These are phyloP conservation scores for Acrossocheilus fasciatus DNA, from an alignment of 2,797 vertebrate species.

Conservation along the genomic window DNA sequence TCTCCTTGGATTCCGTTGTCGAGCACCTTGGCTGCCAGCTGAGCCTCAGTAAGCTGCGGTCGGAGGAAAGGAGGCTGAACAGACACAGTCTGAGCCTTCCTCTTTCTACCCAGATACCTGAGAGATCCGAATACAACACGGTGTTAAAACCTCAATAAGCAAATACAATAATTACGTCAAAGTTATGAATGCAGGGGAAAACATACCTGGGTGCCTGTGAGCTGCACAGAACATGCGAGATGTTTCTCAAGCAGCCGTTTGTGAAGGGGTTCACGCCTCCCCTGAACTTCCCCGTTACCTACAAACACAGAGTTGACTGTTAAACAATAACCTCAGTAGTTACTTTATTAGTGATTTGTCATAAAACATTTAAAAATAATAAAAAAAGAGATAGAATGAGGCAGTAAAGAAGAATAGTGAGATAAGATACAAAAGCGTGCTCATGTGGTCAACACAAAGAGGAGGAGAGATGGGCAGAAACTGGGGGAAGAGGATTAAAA, in stretches of 20 bases:
- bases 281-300: conserved; percentile 97
- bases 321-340: not conserved
- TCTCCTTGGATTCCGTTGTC: conserved; percentile 96
- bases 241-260: conserved; percentile 93
- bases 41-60: conserved; percentile 87
- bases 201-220: conserved; percentile 92
- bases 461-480: not conserved
- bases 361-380: not conserved
- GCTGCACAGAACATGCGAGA: conserved; percentile 94
- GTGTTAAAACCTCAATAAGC: not conserved
- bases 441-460: not conserved
- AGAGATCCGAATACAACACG: not conserved
- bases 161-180: not conserved
- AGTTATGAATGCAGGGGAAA: not conserved
- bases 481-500: conserved; percentile 16
- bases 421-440: not conserved
- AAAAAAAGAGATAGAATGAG: not conserved
- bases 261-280: conserved; percentile 98
- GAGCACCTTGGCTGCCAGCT: conserved; percentile 92
- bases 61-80: conserved; percentile 92
- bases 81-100: conserved; percentile 82
- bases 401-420: not conserved
- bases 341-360: not conserved
- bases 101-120: conserved; percentile 91
- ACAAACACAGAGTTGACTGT: conserved; percentile 26